Percentiles rank a stretch among this genome's conserved stretches.
Evolutionary conservation across 2,797 vertebrate genomes (phyloP).

Genomic region (Takifugu rubripes): DNA sequence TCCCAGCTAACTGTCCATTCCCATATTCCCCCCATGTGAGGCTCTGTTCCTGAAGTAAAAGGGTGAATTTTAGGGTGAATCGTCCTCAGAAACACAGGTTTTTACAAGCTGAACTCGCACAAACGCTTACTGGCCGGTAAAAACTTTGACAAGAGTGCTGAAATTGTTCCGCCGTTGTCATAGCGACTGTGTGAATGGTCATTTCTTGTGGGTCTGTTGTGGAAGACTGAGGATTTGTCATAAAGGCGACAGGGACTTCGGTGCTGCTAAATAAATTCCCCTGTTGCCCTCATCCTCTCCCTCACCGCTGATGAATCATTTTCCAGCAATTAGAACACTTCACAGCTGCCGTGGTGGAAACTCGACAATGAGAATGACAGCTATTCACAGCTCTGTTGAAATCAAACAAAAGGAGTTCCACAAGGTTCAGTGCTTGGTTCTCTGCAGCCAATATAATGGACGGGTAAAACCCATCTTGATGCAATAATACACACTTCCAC

Average conservation of each 20-base stretch:
- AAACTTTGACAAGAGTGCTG: constrained; percentile 54
- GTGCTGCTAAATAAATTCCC: constrained; percentile 46
- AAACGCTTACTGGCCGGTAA: constrained; percentile 14
- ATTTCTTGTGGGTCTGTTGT: constrained; percentile 71
- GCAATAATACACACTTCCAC: too few species aligned
- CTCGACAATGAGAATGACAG: too few species aligned
- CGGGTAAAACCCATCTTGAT: too few species aligned
- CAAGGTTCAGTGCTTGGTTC: too few species aligned
- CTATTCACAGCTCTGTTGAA: too few species aligned
- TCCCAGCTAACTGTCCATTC: constrained; percentile 32
- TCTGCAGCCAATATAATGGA: too few species aligned
- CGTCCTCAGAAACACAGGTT: constrained; percentile 15
- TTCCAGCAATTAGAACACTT: too few species aligned
- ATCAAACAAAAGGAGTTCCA: too few species aligned
- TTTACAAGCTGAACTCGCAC: neutral
- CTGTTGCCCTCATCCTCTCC: too few species aligned
- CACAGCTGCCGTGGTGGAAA: too few species aligned
- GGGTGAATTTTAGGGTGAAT: constrained; percentile 64
- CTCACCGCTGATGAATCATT: too few species aligned
- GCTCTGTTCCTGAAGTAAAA: constrained; percentile 71
- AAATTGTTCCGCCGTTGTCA: constrained; percentile 69
- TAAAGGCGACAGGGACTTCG: constrained; percentile 58
- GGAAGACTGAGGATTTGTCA: constrained; percentile 75
- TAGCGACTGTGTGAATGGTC: constrained; percentile 73
- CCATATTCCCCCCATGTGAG: constrained; percentile 29